Percentiles rank a stretch among this genome's conserved stretches.
phyloP scores from a whole-genome alignment of 1,140 invertebrate species.

The Diachasmimorpha longicaudata region DNA sequence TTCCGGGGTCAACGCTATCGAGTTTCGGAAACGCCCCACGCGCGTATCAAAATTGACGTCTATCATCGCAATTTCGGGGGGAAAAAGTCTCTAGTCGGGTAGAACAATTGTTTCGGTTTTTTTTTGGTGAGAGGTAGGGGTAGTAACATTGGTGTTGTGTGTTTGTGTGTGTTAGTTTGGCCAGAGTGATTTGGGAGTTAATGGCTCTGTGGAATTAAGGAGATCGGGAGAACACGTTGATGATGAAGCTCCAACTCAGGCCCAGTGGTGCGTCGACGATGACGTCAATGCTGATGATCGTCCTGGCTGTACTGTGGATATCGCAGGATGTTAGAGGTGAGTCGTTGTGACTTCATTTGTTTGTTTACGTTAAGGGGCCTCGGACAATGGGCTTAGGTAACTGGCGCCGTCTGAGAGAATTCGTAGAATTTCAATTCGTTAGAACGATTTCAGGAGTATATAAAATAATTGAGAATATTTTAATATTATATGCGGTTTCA shows the following conservation, averaged over 20 bases:
- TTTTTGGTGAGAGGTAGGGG: neutral
- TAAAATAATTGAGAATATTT: too few species aligned
- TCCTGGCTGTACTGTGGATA: conserved; percentile 2
- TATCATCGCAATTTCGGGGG: neutral
- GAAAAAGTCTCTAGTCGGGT: too few species aligned
- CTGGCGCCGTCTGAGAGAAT: too few species aligned
- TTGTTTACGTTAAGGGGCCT: too few species aligned
- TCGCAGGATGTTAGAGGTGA: conserved; percentile 13
- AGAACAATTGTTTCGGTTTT: too few species aligned
- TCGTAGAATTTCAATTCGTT: too few species aligned
- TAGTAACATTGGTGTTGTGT: neutral
- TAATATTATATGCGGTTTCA: too few species aligned
- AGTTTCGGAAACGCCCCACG: conserved; percentile 13
- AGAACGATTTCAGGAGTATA: too few species aligned
- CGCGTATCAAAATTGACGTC: neutral
- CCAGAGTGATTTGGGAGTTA: neutral
- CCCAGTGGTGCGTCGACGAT: neutral
- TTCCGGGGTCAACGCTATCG: conserved; percentile 1
- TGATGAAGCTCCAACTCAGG: neutral
- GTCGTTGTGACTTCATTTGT: neutral
- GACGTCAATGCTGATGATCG: neutral
- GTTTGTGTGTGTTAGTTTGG: neutral
- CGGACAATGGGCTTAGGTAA: too few species aligned
- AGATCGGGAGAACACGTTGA: neutral
- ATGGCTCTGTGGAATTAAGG: neutral